Base-by-base conservation (phyloP, 2,797 vertebrate species). In the Anas flavirostris region DNA sequence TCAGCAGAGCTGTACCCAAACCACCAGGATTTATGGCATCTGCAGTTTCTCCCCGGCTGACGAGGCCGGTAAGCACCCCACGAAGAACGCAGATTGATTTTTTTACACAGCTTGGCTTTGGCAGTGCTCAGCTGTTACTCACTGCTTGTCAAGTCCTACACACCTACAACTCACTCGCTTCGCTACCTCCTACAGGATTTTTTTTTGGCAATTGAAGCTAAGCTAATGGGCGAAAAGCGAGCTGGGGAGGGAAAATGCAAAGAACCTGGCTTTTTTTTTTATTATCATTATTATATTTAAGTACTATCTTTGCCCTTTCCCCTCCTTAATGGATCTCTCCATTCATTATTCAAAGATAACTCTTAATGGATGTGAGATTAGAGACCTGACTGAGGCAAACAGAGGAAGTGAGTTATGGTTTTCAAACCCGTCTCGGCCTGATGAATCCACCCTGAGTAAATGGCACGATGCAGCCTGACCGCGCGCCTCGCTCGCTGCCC, bases 281-380 rank as follows among this genome's bases (percentile, higher is more conserved):
- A 5, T 33, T 10, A 26, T n/a, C 21, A 5, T 1, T 39, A 29
- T 37, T 46, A 33, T 37, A 39, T 37, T 67, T 29, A 15, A 44
- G 63, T 23, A 62, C 86, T 59, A 0, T 1, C 35, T 44, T 50
- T 88, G 93, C 76, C 92, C 93, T 95, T 90, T 96, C 75, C 72
- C 88, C 91, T 37, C 6, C 81, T 70, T 94, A 96, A 96, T 96
- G 95, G 92, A 43, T 76, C 50, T 82, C 90, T 13, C 88, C 96
- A 96, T 96, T 94, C 95, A 96, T 96, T 96, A 96, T 95, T 96
- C 95, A 96, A 89, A 95, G 92, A 73, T 50, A 84, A 82, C 78
- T 59, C 83, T 29, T 96, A 94, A 96, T 94, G 96, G 92, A 35
- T 8, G 43, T 4, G 17, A 75, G 94, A 73, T 73, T 13, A 69